Evolutionary conservation across 1,140 invertebrate genomes (phyloP), one percentile per base, ranked within the genome.

Genomic region (Lordiphosa collinella): DNA sequence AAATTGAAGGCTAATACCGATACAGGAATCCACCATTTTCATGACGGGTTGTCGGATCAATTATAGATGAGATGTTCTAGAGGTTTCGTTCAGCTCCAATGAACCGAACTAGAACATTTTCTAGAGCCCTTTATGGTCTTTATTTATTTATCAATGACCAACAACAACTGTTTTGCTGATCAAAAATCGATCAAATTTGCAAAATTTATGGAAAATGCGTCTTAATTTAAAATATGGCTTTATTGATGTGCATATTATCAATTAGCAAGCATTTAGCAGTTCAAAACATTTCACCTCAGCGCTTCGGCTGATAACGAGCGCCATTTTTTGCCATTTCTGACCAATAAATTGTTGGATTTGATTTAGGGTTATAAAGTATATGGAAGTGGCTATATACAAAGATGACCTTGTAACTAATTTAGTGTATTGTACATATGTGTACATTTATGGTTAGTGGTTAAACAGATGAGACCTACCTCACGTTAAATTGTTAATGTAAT

Each of bases 221-320:
- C 50, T 43, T 29, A 66, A 29, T 56, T 66, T 56, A 7, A 11
- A 16, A 38, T 18, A 9, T 37, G 47, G 55, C 40, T 43, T 37
- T 54, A 47, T 55, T 14, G 36, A 56, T 63, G 52, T 53, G 55
- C 65, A 66, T 70, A 74, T 74, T 75, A 80, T 80, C 65, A 80
- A 80, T 80, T 74, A 74, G 54, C 56, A 74, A 54, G 8, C 55
- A 52, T 35, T 56, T 61, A 61, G 41, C 62, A 61, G 66, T 74
- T 80, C 75, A 80, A 52, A 69, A 66, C 44, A 74, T 75, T 80
- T 80, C 69, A 75, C 34, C 54, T 59, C 47, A 40, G 0, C 7
- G 25, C 25, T 53, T 37, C 37, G 41, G 38, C 50, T 80, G 75
- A 80, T 80, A 80, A 74, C 25, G 34, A 46, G n/a, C 41, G n/a